phyloP scores from a whole-genome alignment of 1,140 invertebrate genomes.

The Tetramorium simillimum region DNA sequence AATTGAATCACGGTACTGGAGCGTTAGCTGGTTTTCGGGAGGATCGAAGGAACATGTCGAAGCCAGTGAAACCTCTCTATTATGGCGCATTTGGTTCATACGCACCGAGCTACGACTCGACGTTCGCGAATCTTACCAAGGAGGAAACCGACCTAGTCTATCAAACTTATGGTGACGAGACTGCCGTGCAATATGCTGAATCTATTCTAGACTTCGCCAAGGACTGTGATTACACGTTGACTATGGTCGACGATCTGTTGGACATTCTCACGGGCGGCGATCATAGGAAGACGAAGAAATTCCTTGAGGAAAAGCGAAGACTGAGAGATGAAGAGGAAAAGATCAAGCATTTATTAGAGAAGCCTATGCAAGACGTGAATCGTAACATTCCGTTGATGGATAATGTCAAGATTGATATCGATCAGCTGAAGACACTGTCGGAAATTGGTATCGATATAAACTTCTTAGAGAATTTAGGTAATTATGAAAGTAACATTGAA shows the following conservation, averaged over 20 bases:
- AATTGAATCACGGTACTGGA: constrained; percentile 92
- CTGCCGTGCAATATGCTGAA: constrained; percentile 94
- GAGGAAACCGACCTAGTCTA: constrained; percentile 97
- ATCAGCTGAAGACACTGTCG: constrained; percentile 89
- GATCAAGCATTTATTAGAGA: constrained; percentile 86
- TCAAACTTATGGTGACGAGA: constrained; percentile 96
- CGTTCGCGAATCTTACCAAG: constrained; percentile 96
- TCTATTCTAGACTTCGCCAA: constrained; percentile 94
- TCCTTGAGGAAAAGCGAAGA: constrained; percentile 88
- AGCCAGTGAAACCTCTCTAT: constrained; percentile 95
- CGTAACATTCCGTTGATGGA: constrained; percentile 85
- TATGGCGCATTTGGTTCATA: constrained; percentile 98
- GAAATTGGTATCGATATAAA: constrained; percentile 94
- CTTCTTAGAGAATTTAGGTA: constrained; percentile 92
- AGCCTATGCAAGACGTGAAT: constrained; percentile 83
- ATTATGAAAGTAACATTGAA: constrained; percentile 78
- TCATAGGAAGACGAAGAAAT: constrained; percentile 91
- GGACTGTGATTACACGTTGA: constrained; percentile 92
- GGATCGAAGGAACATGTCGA: constrained; percentile 94
- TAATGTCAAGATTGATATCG: constrained; percentile 90
- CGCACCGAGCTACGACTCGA: constrained; percentile 97
- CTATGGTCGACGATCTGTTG: constrained; percentile 93
- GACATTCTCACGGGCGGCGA: constrained; percentile 94
- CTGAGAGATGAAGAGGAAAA: constrained; percentile 88
- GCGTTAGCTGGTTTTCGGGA: constrained; percentile 91